Evolutionary conservation across 1,140 invertebrate genomes (phyloP), one percentile per base, ranked within the genome.

Genomic region (Mya arenaria): DNA sequence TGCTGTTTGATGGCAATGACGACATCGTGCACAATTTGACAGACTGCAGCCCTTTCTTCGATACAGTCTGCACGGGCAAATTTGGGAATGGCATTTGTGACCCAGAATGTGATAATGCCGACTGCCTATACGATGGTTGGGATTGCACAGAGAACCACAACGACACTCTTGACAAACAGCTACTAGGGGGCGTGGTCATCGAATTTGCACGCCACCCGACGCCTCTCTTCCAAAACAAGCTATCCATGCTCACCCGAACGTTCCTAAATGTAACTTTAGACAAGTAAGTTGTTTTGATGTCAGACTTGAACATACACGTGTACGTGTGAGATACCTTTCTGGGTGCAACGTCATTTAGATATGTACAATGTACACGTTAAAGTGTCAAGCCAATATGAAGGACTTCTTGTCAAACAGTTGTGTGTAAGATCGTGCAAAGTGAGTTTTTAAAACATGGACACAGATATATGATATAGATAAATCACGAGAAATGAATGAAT

Each of bases 1-100:
- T 34, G 5, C 36, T 78, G 6, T 78, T 68, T 28, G 75, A 78
- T 39, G 75, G 75, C 23, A 66, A 55, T 56, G 75, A 78, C n/a
- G 4, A 48, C 3, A 39, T 15, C 6, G 17, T 66, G 4, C 23
- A 37, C 25, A 19, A 39, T 34, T 32, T 68, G 1, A 56, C 3
- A 28, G 75, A 78, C 41, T 78, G 75, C 37, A 78, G 75, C 41
- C 75, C 75, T 17, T 78, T 48, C 55, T 66, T 78, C 30, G 4
- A 66, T 48, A 78, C 62, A 0, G 32, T 68, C 4, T 78, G 75
- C 34, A 78, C 63, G 3, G 25, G 17, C 17, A 39, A 65, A 19
- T 78, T 78, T 28, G 75, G 75, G n/a, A 58, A 78, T 37, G 44
- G 44, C 5, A 17, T 36, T n/a, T 78, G 75, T 28, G 58, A 78